Evolutionary conservation across 2,113 vertebrate genomes (phyloP).

Genomic region (Grallaria varia): DNA sequence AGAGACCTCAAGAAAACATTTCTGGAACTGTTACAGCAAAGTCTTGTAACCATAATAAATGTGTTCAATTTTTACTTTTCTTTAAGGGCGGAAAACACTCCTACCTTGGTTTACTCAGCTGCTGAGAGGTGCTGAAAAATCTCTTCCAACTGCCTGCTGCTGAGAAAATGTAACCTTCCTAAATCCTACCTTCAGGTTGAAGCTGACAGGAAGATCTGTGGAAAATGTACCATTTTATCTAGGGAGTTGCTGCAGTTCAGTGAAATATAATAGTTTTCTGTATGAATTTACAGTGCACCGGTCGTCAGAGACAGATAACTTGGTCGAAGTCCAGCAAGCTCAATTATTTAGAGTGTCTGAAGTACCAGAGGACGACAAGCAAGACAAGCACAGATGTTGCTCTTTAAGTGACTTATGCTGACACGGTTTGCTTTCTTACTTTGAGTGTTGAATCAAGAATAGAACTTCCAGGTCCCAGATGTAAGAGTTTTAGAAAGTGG

Average conservation of each 20-base stretch:
- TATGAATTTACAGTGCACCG: conserved; percentile 58
- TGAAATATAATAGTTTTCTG: conserved; percentile 44
- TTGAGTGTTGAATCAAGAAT: conserved; percentile 1
- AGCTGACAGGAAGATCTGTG: conserved; percentile 47
- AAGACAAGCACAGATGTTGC: conserved; percentile 23
- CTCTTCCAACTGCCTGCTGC: not conserved
- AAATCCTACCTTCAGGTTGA: conserved; percentile 62
- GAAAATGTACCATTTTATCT: conserved; percentile 63
- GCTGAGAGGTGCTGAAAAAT: conserved; percentile 22
- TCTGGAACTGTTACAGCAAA: conserved; percentile 7
- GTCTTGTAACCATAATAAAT: conserved; percentile 4
- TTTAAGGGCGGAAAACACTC: not conserved
- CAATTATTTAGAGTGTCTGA: conserved; percentile 25
- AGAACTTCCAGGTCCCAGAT: not conserved
- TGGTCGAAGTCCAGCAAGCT: conserved; percentile 27
- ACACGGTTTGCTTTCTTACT: conserved; percentile 34
- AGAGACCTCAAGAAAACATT: conserved; percentile 37
- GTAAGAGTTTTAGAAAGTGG: not conserved
- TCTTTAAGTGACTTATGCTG: conserved; percentile 46
- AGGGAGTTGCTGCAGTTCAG: conserved; percentile 39
- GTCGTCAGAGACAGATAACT: conserved; percentile 4
- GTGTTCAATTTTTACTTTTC: conserved; percentile 32
- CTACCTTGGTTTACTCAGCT: not conserved
- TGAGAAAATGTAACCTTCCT: conserved; percentile 33
- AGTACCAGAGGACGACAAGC: not conserved